phyloP scores from a whole-genome alignment of 2,797 vertebrate genomes.

The Bradypodion pumilum region DNA sequence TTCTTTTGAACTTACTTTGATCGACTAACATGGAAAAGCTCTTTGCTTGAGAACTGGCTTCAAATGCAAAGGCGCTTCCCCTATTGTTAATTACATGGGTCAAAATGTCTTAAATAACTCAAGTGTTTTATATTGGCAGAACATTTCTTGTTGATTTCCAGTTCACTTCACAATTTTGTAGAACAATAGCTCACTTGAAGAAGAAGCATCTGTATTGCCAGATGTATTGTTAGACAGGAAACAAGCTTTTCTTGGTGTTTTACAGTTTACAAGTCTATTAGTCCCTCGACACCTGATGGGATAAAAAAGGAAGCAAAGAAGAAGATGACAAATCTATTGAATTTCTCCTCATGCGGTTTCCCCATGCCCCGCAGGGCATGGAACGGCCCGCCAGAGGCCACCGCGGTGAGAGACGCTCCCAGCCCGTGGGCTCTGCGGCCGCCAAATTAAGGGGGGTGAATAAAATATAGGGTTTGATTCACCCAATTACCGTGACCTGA shows the following conservation, averaged over 20 bases:
- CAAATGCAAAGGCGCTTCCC: neutral
- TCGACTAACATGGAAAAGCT: slow-evolving; percentile 9
- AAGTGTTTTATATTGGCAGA: neutral
- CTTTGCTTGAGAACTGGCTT: neutral
- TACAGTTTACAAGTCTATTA: neutral
- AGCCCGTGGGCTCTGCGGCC: too few species aligned
- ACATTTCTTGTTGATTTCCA: slow-evolving; percentile 14
- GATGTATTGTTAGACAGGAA: neutral
- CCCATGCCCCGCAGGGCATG: too few species aligned
- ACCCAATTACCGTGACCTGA: too few species aligned
- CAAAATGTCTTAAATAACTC: slow-evolving; percentile 11
- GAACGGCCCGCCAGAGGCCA: too few species aligned
- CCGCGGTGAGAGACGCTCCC: too few species aligned
- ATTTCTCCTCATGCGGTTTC: slow-evolving; percentile 25
- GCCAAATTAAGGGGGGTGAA: too few species aligned
- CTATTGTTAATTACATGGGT: neutral
- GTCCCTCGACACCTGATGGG: too few species aligned
- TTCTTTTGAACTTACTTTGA: neutral
- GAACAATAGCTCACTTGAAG: slow-evolving; percentile 9
- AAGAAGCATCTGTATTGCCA: neutral
- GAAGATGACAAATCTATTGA: slow-evolving; percentile 9
- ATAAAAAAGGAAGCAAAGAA: too few species aligned
- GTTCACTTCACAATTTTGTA: neutral
- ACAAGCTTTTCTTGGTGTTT: slow-evolving; percentile 3
- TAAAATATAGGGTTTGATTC: too few species aligned